Evolutionary conservation across 2,113 vertebrate genomes (phyloP).

Genomic region (Dryoscopus gambensis): DNA sequence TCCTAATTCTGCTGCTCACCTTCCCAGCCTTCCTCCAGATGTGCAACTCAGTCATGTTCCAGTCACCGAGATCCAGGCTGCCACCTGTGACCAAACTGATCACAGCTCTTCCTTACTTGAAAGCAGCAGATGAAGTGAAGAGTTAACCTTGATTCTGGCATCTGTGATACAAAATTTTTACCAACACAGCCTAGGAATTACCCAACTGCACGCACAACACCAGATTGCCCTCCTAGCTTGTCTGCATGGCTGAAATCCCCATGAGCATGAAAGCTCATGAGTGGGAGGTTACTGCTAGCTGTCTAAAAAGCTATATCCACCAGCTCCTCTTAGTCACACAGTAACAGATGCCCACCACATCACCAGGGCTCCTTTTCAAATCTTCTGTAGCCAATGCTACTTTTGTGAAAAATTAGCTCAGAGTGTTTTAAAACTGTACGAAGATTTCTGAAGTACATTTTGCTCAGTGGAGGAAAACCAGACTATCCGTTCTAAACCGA

Average conservation of each 20-base stretch:
- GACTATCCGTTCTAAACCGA: not conserved
- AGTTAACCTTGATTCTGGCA: not conserved
- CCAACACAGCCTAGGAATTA: not conserved
- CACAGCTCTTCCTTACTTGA: not conserved
- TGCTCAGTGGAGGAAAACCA: not conserved
- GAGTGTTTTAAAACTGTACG: not conserved
- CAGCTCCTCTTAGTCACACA: not conserved
- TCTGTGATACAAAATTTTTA: not conserved
- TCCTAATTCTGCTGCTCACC: not conserved
- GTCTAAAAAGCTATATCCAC: not conserved
- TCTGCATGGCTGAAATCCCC: not conserved
- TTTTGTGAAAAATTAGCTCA: not conserved
- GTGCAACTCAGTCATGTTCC: not conserved
- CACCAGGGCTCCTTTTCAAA: not conserved
- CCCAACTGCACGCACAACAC: accelerated
- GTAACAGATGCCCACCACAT: not conserved
- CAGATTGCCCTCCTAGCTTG: not conserved
- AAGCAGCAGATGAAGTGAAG: not conserved
- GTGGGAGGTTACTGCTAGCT: not conserved
- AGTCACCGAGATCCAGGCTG: not conserved
- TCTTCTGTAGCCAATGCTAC: not conserved
- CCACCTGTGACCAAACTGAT: not conserved
- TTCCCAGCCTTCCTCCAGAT: not conserved
- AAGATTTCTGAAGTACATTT: not conserved
- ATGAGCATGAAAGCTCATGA: not conserved